These are phyloP conservation scores for Megastigmus dorsalis DNA, from an alignment of 2,888 invertebrate species.

Conservation along the genomic window DNA sequence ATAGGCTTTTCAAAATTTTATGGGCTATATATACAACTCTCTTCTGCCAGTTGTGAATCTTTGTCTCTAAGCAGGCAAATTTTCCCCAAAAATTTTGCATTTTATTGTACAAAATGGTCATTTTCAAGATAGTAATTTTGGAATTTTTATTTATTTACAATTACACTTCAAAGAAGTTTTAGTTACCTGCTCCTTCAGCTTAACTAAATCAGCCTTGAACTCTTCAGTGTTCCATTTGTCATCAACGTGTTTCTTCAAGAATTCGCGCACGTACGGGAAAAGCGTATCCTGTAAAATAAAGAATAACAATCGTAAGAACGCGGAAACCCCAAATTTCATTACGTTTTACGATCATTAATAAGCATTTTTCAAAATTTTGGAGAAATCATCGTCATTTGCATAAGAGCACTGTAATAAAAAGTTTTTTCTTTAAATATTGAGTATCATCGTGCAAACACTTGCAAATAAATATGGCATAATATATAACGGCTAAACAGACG, in stretches of 20 bases:
- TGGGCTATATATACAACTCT: too few species aligned
- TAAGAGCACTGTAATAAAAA: neutral
- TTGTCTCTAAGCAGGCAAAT: neutral
- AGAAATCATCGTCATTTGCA: neutral
- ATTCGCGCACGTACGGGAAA: slow-evolving; percentile 85
- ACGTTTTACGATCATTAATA: too few species aligned
- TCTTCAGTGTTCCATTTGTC: slow-evolving; percentile 82
- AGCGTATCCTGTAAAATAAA: slow-evolving; percentile 80
- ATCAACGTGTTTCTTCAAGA: slow-evolving; percentile 83
- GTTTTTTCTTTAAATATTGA: neutral
- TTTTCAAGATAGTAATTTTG: too few species aligned
- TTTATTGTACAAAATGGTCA: neutral
- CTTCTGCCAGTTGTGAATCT: neutral
- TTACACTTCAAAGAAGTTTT: too few species aligned
- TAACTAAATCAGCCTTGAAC: slow-evolving; percentile 81
- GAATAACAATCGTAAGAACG: neutral
- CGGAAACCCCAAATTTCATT: too few species aligned
- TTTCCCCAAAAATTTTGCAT: slow-evolving; percentile 5
- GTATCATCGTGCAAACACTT: neutral
- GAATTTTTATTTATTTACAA: too few species aligned
- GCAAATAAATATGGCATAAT: neutral
- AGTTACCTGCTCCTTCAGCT: slow-evolving; percentile 80
- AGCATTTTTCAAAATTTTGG: neutral
- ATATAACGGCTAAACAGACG: neutral
- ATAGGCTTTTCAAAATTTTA: neutral